A percentile compares a stretch with the other conserved stretches of the same genome.
Evolutionary conservation across 2,797 vertebrate species (phyloP).

Genomic region (Psittacula derbiana): DNA sequence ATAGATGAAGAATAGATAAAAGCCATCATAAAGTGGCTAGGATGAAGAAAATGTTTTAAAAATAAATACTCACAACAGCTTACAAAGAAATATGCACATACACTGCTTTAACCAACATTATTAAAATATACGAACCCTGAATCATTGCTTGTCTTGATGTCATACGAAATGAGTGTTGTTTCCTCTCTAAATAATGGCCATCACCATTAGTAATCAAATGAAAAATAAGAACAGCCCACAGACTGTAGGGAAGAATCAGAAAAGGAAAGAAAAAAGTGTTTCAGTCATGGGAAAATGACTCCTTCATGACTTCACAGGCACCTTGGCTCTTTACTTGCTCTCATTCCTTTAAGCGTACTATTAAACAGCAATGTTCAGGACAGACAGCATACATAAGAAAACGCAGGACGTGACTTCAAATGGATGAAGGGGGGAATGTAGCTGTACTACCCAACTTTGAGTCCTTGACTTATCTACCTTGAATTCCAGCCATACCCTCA

Average conservation of each 20-base stretch:
- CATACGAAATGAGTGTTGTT: not conserved
- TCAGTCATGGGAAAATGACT: not conserved
- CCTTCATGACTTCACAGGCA: not conserved
- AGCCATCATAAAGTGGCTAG: not conserved
- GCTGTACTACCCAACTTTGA: rapidly evolving
- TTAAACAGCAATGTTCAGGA: not conserved
- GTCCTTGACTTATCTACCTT: not conserved
- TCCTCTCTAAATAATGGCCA: not conserved
- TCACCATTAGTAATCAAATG: not conserved
- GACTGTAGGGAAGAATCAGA: not conserved
- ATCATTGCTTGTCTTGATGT: not conserved
- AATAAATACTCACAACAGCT: not conserved
- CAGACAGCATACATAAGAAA: not conserved
- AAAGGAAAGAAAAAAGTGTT: not conserved
- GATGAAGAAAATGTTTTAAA: conserved; percentile 4
- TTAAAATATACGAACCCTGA: not conserved
- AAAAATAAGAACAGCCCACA: not conserved
- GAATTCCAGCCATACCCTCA: not conserved
- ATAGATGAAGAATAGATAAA: conserved; percentile 35
- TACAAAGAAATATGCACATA: conserved; percentile 2
- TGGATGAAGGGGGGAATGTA: rapidly evolving
- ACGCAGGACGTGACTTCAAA: not conserved
- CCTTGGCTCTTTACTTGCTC: not conserved
- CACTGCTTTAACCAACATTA: not conserved
- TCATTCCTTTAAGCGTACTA: not conserved